phyloP scores from a whole-genome alignment of 2,113 vertebrate genomes.

The Elephas maximus region DNA sequence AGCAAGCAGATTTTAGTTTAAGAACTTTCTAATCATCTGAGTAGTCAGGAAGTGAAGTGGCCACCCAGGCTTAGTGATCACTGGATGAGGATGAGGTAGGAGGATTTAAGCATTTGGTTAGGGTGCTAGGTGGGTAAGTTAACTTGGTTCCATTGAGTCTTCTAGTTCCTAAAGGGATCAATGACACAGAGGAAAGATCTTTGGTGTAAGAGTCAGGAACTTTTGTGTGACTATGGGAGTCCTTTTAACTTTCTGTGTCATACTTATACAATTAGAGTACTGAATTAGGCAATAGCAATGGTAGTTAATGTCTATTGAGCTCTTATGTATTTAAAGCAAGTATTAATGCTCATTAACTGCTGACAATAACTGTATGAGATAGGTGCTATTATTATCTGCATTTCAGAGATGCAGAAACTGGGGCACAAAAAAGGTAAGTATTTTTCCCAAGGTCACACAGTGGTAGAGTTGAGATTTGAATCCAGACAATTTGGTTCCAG shows the following conservation, averaged over 20 bases:
- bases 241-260: background rate
- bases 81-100: background rate
- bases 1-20: background rate
- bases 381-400: too few relatives aligned
- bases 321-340: background rate
- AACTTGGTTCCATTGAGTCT: background rate
- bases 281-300: background rate
- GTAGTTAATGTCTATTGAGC: background rate
- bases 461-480: background rate
- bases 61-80: background rate
- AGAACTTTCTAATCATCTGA: background rate
- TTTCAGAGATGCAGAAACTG: too few relatives aligned
- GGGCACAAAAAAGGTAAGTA: too few relatives aligned
- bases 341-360: background rate
- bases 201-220: background rate
- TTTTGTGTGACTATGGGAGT: background rate
- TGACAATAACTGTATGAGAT: background rate
- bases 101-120: background rate
- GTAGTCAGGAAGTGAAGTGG: background rate
- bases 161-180: background rate
- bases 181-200: background rate
- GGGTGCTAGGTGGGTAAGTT: background rate
- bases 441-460: too few relatives aligned
- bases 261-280: background rate
- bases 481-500: too few relatives aligned